phyloP scores from a whole-genome alignment of 2,888 invertebrate genomes.

The Petrophora chlorosata region DNA sequence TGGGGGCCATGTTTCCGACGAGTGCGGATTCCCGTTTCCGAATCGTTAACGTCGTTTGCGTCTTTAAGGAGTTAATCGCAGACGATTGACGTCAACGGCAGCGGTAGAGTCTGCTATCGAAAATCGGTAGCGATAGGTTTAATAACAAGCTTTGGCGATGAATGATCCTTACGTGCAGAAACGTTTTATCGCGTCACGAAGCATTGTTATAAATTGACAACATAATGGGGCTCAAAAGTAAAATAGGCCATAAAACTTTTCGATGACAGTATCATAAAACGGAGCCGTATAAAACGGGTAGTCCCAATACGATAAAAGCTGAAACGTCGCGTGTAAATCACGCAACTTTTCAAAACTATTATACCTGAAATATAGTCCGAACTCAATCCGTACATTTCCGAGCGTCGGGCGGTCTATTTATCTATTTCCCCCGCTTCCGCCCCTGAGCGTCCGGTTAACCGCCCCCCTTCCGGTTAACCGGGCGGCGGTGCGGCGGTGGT shows the following conservation, averaged over 20 bases:
- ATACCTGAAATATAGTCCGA: constrained; percentile 82
- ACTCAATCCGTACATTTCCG: constrained; percentile 84
- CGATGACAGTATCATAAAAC: constrained; percentile 72
- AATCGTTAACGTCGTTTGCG: constrained; percentile 54
- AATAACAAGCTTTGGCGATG: constrained; percentile 44
- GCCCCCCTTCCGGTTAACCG: constrained; percentile 83
- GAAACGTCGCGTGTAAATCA: constrained; percentile 81
- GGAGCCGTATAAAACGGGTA: constrained; percentile 63
- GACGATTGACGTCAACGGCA: too few species aligned
- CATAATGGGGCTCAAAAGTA: constrained; percentile 62
- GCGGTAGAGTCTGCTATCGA: too few species aligned
- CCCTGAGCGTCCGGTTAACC: constrained; percentile 83
- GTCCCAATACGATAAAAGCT: constrained; percentile 75
- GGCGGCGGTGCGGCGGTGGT: constrained; percentile 70
- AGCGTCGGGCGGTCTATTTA: constrained; percentile 83
- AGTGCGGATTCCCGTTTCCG: constrained; percentile 54
- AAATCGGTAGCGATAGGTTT: constrained; percentile 49
- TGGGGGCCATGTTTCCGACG: constrained; percentile 59
- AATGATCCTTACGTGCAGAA: constrained; percentile 50
- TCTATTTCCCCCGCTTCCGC: constrained; percentile 84
- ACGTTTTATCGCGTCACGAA: constrained; percentile 44
- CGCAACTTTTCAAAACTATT: constrained; percentile 82
- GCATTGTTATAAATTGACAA: constrained; percentile 56
- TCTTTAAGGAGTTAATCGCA: constrained; percentile 44
- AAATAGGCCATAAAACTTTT: constrained; percentile 69